Percentiles rank a stretch among this genome's conserved stretches.
Evolutionary conservation across 1,140 invertebrate species (phyloP).

Genomic region (Lasioglossum albipes): DNA sequence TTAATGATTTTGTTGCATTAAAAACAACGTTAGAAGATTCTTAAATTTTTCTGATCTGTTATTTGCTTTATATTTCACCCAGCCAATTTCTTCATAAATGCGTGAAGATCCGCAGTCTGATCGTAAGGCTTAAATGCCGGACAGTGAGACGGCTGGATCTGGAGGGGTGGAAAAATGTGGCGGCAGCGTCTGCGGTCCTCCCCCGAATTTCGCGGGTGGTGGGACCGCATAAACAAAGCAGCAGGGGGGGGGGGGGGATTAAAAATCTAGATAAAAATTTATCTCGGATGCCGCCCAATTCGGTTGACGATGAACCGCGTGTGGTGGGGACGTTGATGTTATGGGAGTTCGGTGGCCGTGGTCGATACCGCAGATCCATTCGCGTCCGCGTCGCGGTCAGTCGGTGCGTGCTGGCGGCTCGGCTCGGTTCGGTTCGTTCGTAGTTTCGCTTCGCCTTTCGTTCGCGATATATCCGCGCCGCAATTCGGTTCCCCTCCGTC

Average conservation of each 20-base stretch:
- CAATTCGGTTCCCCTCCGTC: neutral
- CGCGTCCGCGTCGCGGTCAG: slow-evolving; percentile 42
- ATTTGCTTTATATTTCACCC: too few species aligned
- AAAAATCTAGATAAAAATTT: slow-evolving; percentile 18
- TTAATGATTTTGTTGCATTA: too few species aligned
- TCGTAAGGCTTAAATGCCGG: too few species aligned
- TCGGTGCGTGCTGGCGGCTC: slow-evolving; percentile 56
- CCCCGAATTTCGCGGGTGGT: too few species aligned
- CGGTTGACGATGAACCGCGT: neutral
- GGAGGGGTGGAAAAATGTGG: too few species aligned
- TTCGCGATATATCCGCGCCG: neutral
- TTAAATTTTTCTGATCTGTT: too few species aligned
- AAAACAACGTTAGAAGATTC: too few species aligned
- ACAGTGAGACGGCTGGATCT: too few species aligned
- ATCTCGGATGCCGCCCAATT: slow-evolving; percentile 20
- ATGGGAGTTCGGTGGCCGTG: slow-evolving; percentile 47
- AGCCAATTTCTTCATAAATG: too few species aligned
- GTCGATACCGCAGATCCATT: slow-evolving; percentile 47
- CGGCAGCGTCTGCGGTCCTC: too few species aligned
- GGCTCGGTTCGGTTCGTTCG: slow-evolving; percentile 33
- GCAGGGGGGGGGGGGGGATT: neutral
- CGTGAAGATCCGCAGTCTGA: too few species aligned
- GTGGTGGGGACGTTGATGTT: slow-evolving; percentile 35
- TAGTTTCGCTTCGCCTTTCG: slow-evolving; percentile 1
- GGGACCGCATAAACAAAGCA: too few species aligned